These are phyloP conservation scores for Amazonetta brasiliensis DNA, from an alignment of 2,797 vertebrate species.

Conservation along the genomic window DNA sequence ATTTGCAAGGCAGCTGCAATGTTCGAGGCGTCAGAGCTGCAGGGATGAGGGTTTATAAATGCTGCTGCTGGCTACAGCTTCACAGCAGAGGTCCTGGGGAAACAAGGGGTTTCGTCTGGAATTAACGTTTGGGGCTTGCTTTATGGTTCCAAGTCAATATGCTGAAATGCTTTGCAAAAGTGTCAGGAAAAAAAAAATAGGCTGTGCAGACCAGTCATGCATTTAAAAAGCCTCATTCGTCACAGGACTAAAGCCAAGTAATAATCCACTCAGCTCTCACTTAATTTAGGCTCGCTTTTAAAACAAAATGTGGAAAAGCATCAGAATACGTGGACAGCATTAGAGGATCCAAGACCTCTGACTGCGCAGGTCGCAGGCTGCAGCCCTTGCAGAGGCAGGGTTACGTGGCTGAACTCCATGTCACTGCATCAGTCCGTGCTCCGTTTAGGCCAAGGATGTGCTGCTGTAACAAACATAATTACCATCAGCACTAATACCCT, in stretches of 20 bases:
- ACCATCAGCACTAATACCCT: neutral
- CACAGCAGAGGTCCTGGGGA: neutral
- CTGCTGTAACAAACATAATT: slow-evolving; percentile 7
- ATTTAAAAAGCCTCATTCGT: slow-evolving; percentile 23
- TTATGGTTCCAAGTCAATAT: slow-evolving; percentile 23
- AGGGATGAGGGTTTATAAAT: slow-evolving; percentile 1
- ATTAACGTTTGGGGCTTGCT: neutral
- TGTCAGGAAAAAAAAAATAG: slow-evolving; percentile 3
- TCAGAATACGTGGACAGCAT: neutral
- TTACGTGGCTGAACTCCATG: neutral
- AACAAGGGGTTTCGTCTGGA: neutral
- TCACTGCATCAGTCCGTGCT: neutral
- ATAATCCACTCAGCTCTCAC: neutral
- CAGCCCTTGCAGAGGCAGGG: neutral
- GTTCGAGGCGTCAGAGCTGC: slow-evolving; percentile 1
- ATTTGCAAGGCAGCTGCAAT: neutral
- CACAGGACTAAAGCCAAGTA: neutral
- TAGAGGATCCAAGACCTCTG: neutral
- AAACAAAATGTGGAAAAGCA: neutral
- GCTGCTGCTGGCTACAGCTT: neutral
- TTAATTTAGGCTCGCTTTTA: neutral
- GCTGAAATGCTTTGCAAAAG: slow-evolving; percentile 46
- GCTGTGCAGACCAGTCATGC: neutral
- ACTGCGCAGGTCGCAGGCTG: neutral
- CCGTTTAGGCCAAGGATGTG: neutral